A percentile compares a stretch with the other conserved stretches of the same genome.
phyloP scores from a whole-genome alignment of 1,140 invertebrate genomes.

The Zaprionus ghesquierei region DNA sequence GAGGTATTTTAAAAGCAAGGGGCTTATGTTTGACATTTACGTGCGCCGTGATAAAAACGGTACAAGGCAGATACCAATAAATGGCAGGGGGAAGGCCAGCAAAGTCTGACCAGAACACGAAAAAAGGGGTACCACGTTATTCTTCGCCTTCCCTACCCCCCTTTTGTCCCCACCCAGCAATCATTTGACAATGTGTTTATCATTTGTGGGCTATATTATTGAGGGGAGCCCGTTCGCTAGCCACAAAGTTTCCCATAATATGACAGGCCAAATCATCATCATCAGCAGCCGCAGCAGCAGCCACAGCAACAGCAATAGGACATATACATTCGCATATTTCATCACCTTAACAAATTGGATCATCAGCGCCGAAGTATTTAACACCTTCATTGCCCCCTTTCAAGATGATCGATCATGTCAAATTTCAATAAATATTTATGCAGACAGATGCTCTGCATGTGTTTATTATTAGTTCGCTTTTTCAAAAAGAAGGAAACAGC shows the following conservation, averaged over 20 bases:
- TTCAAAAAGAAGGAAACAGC: slow-evolving; percentile 22
- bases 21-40: slow-evolving; percentile 65
- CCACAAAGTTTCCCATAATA: slow-evolving; percentile 44
- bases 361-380: slow-evolving; percentile 37
- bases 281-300: slow-evolving; percentile 36
- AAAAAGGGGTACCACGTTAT: not conserved
- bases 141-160: no score
- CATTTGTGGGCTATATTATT: not conserved
- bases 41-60: slow-evolving; percentile 63
- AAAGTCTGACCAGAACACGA: slow-evolving; percentile 13
- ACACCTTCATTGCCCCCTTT: slow-evolving; percentile 20
- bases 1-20: slow-evolving; percentile 53
- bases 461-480: slow-evolving; percentile 40
- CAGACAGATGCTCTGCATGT: slow-evolving; percentile 35
- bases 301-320: slow-evolving; percentile 39
- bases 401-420: slow-evolving; percentile 63
- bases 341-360: slow-evolving; percentile 72
- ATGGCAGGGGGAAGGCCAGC: not conserved
- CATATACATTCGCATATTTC: slow-evolving; percentile 68
- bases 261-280: slow-evolving; percentile 54
- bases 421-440: slow-evolving; percentile 70
- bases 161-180: not conserved
- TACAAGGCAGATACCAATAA: not conserved
- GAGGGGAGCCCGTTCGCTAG: slow-evolving; percentile 24
- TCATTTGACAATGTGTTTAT: slow-evolving; percentile 12